Conservation (phyloP, 1,140 invertebrate genomes). For the Paramacrobiotus metropolitanus region DNA sequence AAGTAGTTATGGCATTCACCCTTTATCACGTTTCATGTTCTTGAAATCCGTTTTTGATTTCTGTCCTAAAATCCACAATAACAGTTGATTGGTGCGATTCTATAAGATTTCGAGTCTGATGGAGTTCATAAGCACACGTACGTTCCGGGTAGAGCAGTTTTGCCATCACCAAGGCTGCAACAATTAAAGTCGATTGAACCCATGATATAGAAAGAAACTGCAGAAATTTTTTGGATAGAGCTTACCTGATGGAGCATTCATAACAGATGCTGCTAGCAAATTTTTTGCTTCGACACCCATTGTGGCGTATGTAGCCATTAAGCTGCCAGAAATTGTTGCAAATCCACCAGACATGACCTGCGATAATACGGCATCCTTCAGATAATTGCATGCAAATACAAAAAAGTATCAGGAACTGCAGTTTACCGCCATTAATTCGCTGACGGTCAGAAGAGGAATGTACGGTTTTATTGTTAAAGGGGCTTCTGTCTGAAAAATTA, state of each 20-base stretch:
- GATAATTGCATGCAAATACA: neutral
- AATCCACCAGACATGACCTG: slow-evolving; percentile 68
- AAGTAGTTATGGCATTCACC: neutral
- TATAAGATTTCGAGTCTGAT: too few relatives aligned
- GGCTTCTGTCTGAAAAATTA: slow-evolving; percentile 47
- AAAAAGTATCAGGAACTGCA: neutral
- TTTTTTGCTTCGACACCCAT: slow-evolving; percentile 40
- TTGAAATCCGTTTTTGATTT: slow-evolving; percentile 34
- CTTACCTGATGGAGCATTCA: slow-evolving; percentile 40
- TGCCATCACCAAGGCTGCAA: slow-evolving; percentile 58
- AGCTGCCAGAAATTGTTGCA: slow-evolving; percentile 74
- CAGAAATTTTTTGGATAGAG: neutral
- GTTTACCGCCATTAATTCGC: slow-evolving; percentile 51
- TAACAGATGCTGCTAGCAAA: slow-evolving; percentile 61
- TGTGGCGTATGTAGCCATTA: slow-evolving; percentile 67
- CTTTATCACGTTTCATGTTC: neutral
- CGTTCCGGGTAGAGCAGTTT: slow-evolving; percentile 77
- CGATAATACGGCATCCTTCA: neutral
- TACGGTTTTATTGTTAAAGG: slow-evolving; percentile 64
- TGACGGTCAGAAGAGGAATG: slow-evolving; percentile 33
- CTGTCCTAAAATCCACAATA: slow-evolving; percentile 25
- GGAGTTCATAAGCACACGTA: neutral
- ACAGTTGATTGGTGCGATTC: too few relatives aligned
- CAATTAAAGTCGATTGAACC: too few relatives aligned
- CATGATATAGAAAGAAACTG: too few relatives aligned